Conservation (phyloP, 37 sponge, comb jelly and placozoan species). For the Haliclona indistincta region DNA sequence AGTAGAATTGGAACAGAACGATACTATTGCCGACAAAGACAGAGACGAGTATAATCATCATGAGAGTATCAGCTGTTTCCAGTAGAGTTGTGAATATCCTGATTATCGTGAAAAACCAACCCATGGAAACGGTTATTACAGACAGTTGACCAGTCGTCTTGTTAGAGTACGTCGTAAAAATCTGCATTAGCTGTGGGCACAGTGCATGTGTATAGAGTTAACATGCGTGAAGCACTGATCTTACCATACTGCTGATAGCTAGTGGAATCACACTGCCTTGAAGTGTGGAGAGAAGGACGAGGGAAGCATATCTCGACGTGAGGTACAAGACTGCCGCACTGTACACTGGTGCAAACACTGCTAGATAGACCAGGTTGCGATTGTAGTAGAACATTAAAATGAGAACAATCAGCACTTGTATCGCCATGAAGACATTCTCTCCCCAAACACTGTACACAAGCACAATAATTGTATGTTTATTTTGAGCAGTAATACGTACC, state of each 20-base stretch:
- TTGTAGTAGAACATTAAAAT: conserved; percentile 80
- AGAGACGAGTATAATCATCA: conserved; percentile 54
- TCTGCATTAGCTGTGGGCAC: conserved; percentile 81
- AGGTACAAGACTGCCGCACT: conserved; percentile 42
- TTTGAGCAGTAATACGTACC: too few relatives aligned
- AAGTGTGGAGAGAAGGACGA: conserved; percentile 43
- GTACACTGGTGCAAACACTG: conserved; percentile 20
- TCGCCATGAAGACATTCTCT: conserved; percentile 86
- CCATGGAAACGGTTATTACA: conserved; percentile 77
- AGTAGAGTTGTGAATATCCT: conserved; percentile 93
- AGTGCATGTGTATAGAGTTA: too few relatives aligned
- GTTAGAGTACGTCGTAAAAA: conserved; percentile 71
- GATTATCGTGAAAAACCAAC: conserved; percentile 69
- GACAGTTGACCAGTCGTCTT: conserved; percentile 95
- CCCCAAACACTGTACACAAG: conserved; percentile 96
- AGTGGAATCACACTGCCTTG: conserved; percentile 66
- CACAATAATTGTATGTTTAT: too few relatives aligned
- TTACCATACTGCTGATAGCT: conserved; percentile 77
- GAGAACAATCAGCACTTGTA: conserved; percentile 80
- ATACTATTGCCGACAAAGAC: conserved; percentile 68
- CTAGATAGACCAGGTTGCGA: conserved; percentile 17
- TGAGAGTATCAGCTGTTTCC: conserved; percentile 85
- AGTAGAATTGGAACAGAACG: conserved; percentile 80
- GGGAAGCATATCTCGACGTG: conserved; percentile 53
- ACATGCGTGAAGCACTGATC: too few relatives aligned